Evolutionary conservation across 1,140 invertebrate species (phyloP), one percentile per base, ranked within the genome.

Genomic region (Megalopta genalis): DNA sequence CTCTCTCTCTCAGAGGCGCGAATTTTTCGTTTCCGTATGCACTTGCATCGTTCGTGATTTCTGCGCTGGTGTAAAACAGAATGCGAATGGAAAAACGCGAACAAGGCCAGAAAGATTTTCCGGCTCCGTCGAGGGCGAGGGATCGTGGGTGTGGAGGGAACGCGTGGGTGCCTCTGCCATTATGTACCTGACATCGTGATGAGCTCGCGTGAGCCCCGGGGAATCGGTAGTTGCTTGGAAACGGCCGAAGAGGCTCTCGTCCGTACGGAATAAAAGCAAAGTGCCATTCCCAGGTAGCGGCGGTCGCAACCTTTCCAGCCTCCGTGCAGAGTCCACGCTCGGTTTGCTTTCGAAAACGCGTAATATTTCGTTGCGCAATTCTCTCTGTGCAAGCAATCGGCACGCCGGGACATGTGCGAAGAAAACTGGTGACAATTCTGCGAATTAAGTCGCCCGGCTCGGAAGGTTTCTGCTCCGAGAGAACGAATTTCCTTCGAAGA

Each of bases 121-220:
- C n/a, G 32, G 16, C 14, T 37, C 52, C 25, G 80, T 18, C 32
- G 32, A 32, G 49, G 46, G 42, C 72, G 60, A 59, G 32, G 69
- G 65, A 74, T 81, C 57, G 85, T 87, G 75, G 85, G 87, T 79
- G 83, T 63, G 76, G 57, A 78, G 78, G 32, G 25, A 81, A 72
- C 62, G 79, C 75, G 88, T 89, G 81, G 88, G 87, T 70, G 88
- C 54, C 64, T 75, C 52, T 37, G 75, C 81, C 79, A 87, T 89
- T 86, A 86, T 84, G 81, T 85, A 88, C 69, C 86, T 87, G 87
- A 88, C 87, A 77, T 77, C 65, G 73, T 75, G 85, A 81, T 82
- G 84, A 82, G 75, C 60, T 64, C 54, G 78, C 83, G 63, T 68
- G 83, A 85, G 54, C 73, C 65, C 49, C 66, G 74, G 76, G 74